Percentiles rank a stretch among this genome's conserved stretches.
Evolutionary conservation across 1,140 invertebrate species (phyloP).

Genomic region (Drosophila arizonae): DNA sequence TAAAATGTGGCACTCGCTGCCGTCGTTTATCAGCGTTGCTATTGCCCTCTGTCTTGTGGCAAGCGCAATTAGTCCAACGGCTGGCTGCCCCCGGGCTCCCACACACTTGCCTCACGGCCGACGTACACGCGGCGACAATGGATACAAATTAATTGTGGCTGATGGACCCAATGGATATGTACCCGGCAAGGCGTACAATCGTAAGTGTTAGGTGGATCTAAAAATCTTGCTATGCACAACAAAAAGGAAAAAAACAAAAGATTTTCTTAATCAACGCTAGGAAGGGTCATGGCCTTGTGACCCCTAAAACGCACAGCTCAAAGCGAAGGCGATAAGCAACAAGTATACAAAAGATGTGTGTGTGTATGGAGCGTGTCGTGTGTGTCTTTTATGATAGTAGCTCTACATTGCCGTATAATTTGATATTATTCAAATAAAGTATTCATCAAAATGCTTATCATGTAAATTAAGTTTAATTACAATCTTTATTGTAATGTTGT

Average conservation of each 20-base stretch:
- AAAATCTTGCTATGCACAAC: neutral
- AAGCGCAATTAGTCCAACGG: constrained; percentile 61
- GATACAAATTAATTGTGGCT: constrained; percentile 89
- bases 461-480: too few relatives aligned
- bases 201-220: constrained; percentile 83
- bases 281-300: constrained; percentile 42
- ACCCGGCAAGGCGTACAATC: constrained; percentile 90
- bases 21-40: constrained; percentile 43
- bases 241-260: neutral
- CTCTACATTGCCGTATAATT: too few relatives aligned
- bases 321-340: constrained; percentile 8
- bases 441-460: too few relatives aligned
- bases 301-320: constrained; percentile 15
- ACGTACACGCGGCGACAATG: constrained; percentile 89
- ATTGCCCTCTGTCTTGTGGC: constrained; percentile 49
- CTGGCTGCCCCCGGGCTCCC: constrained; percentile 75
- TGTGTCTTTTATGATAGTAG: too few relatives aligned
- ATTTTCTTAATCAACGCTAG: constrained; percentile 54
- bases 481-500: too few relatives aligned
- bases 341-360: neutral
- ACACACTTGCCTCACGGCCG: constrained; percentile 76
- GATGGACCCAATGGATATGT: constrained; percentile 90
- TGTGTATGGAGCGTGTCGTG: neutral
- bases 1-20: constrained; percentile 63
- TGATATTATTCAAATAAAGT: too few relatives aligned